Base-by-base conservation (phyloP, 2,113 vertebrate genomes). In the Xiphophorus maculatus region DNA sequence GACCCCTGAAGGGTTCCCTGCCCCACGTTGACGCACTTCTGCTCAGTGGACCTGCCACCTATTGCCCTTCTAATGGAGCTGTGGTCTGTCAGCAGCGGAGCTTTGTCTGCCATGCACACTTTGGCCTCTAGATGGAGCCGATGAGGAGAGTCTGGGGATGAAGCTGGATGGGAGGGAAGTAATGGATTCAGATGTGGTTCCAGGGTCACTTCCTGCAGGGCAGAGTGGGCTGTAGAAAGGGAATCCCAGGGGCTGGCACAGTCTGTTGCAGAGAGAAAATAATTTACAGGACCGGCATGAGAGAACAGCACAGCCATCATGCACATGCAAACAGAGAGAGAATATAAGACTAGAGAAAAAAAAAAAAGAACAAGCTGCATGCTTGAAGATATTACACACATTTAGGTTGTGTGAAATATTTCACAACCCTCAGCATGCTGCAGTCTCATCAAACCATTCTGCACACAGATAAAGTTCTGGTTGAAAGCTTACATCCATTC, bases 201-300 rank as follows among this genome's bases (percentile, higher is more conserved):
- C 3, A 95, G 94, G 89, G 94, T 96, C 97, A 99, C 95, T 99
- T 99, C 96, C 97, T 95, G 95, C 97, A 97, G 94, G 93, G 96
- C 94, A 97, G 96, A 91, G 97, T 95, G 89, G 97, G 95, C 86
- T 97, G 97, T 94, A 97, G 96, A 91, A 97, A 96, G 92, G 96
- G 96, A 80, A 90, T 96, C 97, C 97, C 98, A 95, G 97, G 94
- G 86, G 97, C 88, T 71, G 96, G 93, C 94, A 94, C 97, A 95
- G 97, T 98, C 98, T 98, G 95, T 88, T 69, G 73, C 42, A 91
- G 81, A 78, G 85, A 66, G 84, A 80, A 80, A 22, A 72, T 1
- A 3, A 27, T 87, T 71, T 73, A 81, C 77, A 69, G 60, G 69
- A 69, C 25, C 37, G 51, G 89, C 3, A 12, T 71, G 35, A 66